phyloP scores from a whole-genome alignment of 2,888 invertebrate species.

The Hyalella azteca region DNA sequence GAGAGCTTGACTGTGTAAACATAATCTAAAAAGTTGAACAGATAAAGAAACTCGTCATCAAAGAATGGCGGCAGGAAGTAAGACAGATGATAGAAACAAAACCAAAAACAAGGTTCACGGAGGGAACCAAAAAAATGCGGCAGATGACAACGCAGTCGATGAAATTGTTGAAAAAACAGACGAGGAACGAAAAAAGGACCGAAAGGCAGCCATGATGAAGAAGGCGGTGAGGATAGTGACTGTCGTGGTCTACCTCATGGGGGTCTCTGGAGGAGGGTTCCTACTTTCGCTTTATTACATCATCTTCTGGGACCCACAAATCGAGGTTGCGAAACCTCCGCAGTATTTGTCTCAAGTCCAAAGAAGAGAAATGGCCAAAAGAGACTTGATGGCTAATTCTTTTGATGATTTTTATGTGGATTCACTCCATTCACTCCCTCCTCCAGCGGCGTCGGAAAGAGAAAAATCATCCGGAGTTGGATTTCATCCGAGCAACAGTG shows the following conservation, averaged over 20 bases:
- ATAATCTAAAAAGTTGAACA: too few species aligned
- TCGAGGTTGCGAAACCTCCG: conserved; percentile 48
- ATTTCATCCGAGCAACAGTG: too few species aligned
- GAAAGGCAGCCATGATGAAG: conserved; percentile 40
- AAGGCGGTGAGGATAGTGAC: conserved; percentile 83
- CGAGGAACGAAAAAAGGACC: conserved; percentile 26
- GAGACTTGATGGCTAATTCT: background rate
- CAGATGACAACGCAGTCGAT: background rate
- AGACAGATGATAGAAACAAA: background rate
- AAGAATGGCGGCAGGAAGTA: background rate
- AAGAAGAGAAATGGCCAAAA: background rate
- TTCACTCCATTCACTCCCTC: too few species aligned
- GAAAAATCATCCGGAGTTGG: too few species aligned
- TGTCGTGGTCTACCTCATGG: conserved; percentile 90
- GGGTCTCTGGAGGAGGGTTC: conserved; percentile 93
- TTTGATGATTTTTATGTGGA: background rate
- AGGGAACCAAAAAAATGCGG: background rate
- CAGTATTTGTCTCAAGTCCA: conserved; percentile 42
- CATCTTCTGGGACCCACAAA: conserved; percentile 86
- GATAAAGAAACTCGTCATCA: too few species aligned
- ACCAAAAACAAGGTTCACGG: background rate
- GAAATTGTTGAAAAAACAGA: background rate
- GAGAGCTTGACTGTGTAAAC: too few species aligned
- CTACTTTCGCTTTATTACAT: conserved; percentile 92
- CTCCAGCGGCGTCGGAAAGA: too few species aligned